phyloP scores from a whole-genome alignment of 2,113 vertebrate species.

The Podiceps cristatus region DNA sequence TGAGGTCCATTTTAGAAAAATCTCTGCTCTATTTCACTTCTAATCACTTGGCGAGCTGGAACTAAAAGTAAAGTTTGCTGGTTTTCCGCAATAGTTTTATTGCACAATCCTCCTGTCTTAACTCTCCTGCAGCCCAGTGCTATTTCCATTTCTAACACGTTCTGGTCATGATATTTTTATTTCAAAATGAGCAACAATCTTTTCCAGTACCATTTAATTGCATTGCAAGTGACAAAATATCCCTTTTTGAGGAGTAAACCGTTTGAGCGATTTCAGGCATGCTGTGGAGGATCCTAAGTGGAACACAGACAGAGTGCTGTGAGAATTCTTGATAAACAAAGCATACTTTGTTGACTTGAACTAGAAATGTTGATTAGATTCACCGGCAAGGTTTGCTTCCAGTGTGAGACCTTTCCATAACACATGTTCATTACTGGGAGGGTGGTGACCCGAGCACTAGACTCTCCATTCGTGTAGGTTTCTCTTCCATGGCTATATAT shows the following conservation, averaged over 20 bases:
- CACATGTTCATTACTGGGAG: not conserved
- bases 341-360: not conserved
- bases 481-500: not conserved
- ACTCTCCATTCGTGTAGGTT: not conserved
- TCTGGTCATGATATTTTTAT: not conserved
- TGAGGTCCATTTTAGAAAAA: conserved; percentile 24
- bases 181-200: not conserved
- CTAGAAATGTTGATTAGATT: not conserved
- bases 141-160: not conserved
- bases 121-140: not conserved
- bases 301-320: not conserved
- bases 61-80: not conserved
- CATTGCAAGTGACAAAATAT: not conserved
- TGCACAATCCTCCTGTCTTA: not conserved
- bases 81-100: not conserved
- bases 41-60: not conserved
- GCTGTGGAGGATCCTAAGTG: accelerated
- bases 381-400: not conserved
- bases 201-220: not conserved
- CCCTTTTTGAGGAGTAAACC: not conserved
- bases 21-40: conserved; percentile 10
- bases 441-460: not conserved
- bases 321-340: not conserved
- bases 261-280: not conserved
- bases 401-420: not conserved